phyloP scores from a whole-genome alignment of 2,888 invertebrate genomes.

The Trachelus tabidus region DNA sequence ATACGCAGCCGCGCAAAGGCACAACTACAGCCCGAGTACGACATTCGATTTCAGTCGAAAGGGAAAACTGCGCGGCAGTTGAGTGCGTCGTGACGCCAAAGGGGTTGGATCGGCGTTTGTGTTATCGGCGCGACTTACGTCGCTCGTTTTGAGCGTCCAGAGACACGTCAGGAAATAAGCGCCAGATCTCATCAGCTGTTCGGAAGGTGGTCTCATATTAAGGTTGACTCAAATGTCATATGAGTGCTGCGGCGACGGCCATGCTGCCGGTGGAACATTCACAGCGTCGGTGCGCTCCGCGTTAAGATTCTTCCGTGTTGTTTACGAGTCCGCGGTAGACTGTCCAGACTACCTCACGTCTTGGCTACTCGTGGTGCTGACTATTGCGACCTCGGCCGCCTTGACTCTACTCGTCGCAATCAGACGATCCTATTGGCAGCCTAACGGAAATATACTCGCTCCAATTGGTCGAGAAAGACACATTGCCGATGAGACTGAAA shows the following conservation, averaged over 20 bases:
- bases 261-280: slow-evolving; percentile 44
- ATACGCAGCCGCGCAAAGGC: slow-evolving; percentile 6
- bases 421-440: too few species aligned
- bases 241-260: slow-evolving; percentile 55
- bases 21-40: slow-evolving; percentile 24
- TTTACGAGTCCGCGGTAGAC: slow-evolving; percentile 15
- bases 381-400: background rate
- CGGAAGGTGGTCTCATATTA: background rate
- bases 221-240: slow-evolving; percentile 46
- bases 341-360: background rate
- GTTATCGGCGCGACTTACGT: background rate
- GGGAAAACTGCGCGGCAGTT: slow-evolving; percentile 45
- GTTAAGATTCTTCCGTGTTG: slow-evolving; percentile 16
- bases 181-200: background rate
- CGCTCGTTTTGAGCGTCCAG: background rate
- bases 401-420: background rate
- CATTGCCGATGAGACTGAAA: background rate
- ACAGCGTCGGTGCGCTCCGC: slow-evolving; percentile 30
- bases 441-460: too few species aligned
- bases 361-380: background rate
- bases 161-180: too few species aligned
- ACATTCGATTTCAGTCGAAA: slow-evolving; percentile 56
- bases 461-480: too few species aligned
- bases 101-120: background rate
- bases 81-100: slow-evolving; percentile 11